Percentiles rank a stretch among this genome's conserved stretches.
phyloP scores from a whole-genome alignment of 1,140 invertebrate species.

The Camponotus vicinus region DNA sequence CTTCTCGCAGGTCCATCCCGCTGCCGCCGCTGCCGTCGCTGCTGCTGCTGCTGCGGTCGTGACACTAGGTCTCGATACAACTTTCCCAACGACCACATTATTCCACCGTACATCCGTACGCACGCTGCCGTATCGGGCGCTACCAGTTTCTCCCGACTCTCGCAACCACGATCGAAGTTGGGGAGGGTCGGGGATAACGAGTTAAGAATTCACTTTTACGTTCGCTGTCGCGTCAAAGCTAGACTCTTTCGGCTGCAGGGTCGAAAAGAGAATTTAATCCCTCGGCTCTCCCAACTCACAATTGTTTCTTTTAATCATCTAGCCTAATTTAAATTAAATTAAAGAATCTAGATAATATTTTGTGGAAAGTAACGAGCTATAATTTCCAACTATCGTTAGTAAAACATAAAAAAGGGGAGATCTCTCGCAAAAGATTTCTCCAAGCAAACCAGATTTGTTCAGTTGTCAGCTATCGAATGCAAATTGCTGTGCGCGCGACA shows the following conservation, averaged over 20 bases:
- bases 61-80: constrained; percentile 76
- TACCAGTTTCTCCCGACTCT: constrained; percentile 49
- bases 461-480: background rate
- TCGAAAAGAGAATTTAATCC: constrained; percentile 29
- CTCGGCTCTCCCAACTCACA: background rate
- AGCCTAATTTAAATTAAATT: background rate
- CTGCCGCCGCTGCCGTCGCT: constrained; percentile 52
- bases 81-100: constrained; percentile 73
- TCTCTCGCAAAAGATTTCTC: background rate
- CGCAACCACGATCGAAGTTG: constrained; percentile 45
- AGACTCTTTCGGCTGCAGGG: background rate
- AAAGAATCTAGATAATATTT: background rate
- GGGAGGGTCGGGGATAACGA: constrained; percentile 45
- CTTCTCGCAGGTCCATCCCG: constrained; percentile 38
- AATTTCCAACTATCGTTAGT: background rate
- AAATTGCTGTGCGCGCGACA: background rate
- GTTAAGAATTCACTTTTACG: constrained; percentile 70
- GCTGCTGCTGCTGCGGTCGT: constrained; percentile 70
- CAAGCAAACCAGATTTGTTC: background rate
- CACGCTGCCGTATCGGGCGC: constrained; percentile 56
- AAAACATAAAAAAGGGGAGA: background rate
- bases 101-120: constrained; percentile 60
- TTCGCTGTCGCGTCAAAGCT: constrained; percentile 40
- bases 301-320: background rate
- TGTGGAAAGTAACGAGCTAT: background rate